phyloP scores from a whole-genome alignment of 2,113 vertebrate species.

The Maccullochella peelii region DNA sequence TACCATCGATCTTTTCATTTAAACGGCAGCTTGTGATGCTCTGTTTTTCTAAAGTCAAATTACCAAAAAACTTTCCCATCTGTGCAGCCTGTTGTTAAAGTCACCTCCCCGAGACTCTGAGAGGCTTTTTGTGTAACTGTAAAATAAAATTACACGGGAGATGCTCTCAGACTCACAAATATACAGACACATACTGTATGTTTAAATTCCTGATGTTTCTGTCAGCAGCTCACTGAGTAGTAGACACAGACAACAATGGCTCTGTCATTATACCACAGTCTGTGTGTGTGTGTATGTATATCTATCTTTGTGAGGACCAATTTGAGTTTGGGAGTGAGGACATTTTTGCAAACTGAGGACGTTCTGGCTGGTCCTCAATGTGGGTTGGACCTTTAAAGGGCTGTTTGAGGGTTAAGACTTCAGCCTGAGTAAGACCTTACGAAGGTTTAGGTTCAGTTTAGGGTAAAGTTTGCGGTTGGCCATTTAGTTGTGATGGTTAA shows the following conservation, averaged over 20 bases:
- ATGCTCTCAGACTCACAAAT: constrained; percentile 29
- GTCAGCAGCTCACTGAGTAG: constrained; percentile 2
- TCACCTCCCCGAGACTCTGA: constrained; percentile 31
- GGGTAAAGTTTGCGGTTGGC: not conserved
- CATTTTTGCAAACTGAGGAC: not conserved
- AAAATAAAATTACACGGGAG: constrained; percentile 59
- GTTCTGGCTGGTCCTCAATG: not conserved
- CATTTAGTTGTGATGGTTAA: not conserved
- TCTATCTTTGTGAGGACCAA: not conserved
- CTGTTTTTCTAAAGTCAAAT: constrained; percentile 59
- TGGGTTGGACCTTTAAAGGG: not conserved
- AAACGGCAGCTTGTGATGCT: constrained; percentile 42
- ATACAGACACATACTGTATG: constrained; percentile 10
- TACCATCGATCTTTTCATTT: constrained; percentile 42
- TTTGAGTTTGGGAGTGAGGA: not conserved
- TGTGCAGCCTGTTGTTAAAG: constrained; percentile 65
- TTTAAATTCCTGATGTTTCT: constrained; percentile 37
- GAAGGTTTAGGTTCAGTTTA: not conserved
- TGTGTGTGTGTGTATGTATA: not conserved
- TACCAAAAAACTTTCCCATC: constrained; percentile 73
- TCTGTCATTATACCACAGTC: constrained; percentile 12
- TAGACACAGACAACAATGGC: constrained; percentile 28
- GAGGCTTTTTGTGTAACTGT: constrained; percentile 47
- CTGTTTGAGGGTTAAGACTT: not conserved
- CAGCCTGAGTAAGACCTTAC: not conserved